phyloP scores from a whole-genome alignment of 2,797 vertebrate species.

The Malurus leucopterus region DNA sequence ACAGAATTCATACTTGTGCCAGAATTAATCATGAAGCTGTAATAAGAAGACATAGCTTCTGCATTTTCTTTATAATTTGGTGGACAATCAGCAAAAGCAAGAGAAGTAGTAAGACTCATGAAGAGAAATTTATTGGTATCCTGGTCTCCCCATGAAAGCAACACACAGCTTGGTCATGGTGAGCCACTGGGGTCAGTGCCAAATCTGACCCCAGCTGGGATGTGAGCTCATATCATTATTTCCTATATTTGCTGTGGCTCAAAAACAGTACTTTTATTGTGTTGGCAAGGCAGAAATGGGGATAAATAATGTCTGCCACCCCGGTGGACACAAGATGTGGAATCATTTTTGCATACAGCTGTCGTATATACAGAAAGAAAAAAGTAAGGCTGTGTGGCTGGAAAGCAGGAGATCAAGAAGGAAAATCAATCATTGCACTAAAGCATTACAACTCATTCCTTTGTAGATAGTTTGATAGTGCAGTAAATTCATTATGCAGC shows the following conservation, averaged over 20 bases:
- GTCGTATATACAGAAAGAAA: neutral
- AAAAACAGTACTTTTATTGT: neutral
- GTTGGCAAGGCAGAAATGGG: neutral
- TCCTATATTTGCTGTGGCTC: neutral
- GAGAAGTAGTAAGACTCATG: neutral
- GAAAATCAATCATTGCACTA: constrained; percentile 19
- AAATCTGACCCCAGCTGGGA: neutral
- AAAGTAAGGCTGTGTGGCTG: neutral
- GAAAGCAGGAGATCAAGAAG: neutral
- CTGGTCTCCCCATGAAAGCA: neutral
- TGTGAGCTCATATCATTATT: neutral
- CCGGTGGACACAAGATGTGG: neutral
- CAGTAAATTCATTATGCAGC: constrained; percentile 32
- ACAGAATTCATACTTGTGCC: neutral
- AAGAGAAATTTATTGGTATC: neutral
- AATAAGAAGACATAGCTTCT: neutral
- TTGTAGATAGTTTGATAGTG: constrained; percentile 41
- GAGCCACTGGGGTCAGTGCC: neutral
- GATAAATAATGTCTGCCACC: neutral
- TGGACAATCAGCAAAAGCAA: neutral
- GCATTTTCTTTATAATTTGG: neutral
- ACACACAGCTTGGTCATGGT: neutral
- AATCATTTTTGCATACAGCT: constrained; percentile 28
- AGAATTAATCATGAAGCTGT: neutral
- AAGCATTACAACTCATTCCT: neutral